phyloP scores from a whole-genome alignment of 2,888 invertebrate species.

The Melinaea marsaeus region DNA sequence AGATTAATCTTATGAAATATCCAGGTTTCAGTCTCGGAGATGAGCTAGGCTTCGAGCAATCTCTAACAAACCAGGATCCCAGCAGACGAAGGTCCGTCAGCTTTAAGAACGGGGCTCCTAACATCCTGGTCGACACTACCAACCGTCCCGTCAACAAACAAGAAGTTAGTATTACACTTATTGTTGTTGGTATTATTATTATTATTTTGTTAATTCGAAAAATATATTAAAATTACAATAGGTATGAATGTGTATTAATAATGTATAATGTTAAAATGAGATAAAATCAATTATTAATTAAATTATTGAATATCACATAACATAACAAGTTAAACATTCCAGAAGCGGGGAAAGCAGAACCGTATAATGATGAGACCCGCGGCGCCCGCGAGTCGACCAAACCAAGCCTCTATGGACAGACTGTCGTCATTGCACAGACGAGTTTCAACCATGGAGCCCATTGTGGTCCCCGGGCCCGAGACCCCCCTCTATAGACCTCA shows the following conservation, averaged over 20 bases:
- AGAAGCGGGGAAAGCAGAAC: constrained; percentile 74
- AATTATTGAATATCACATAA: too few relatives aligned
- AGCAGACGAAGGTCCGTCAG: constrained; percentile 82
- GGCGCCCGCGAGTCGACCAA: constrained; percentile 52
- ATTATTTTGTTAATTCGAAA: too few relatives aligned
- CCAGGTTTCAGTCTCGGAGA: constrained; percentile 92
- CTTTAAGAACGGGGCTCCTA: constrained; percentile 72
- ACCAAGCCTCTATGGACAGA: constrained; percentile 64
- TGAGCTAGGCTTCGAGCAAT: constrained; percentile 90
- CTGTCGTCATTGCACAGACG: constrained; percentile 56
- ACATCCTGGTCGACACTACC: constrained; percentile 59
- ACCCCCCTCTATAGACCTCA: constrained; percentile 41
- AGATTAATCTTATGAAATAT: constrained; percentile 40
- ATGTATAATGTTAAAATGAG: too few relatives aligned
- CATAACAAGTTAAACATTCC: constrained; percentile 38
- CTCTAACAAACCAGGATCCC: constrained; percentile 86
- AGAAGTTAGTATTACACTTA: constrained; percentile 48
- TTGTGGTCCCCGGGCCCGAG: constrained; percentile 56
- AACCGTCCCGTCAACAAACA: constrained; percentile 54
- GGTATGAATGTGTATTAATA: too few relatives aligned
- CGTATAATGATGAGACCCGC: constrained; percentile 69
- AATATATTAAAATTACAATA: too few relatives aligned
- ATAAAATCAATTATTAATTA: too few relatives aligned
- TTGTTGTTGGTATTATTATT: neutral
- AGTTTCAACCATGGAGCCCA: constrained; percentile 62